Conservation (phyloP, 2,113 vertebrate species). For the Lepus europaeus region DNA sequence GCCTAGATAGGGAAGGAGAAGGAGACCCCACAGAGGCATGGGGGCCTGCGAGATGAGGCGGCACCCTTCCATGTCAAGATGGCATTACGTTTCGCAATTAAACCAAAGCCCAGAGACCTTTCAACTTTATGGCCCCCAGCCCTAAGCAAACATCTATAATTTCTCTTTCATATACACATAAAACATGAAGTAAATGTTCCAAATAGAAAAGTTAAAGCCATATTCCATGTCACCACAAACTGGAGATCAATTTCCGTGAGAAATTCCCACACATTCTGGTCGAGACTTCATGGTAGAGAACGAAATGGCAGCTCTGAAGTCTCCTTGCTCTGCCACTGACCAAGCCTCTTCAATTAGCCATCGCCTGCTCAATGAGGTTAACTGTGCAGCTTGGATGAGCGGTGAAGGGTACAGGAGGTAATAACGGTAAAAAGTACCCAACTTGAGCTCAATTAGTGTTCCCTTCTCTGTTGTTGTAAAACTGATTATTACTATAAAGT, state of each 20-base stretch:
- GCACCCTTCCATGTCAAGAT: neutral
- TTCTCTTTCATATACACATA: neutral
- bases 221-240: neutral
- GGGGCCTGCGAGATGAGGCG: neutral
- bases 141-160: neutral
- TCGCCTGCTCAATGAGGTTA: neutral
- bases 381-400: neutral
- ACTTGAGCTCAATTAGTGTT: neutral
- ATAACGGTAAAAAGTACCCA: neutral
- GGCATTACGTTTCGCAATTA: neutral
- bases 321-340: neutral
- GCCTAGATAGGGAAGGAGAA: neutral
- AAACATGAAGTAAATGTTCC: neutral
- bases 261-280: neutral
- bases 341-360: too few species aligned
- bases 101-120: conserved; percentile 22
- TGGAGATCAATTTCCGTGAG: neutral
- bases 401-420: neutral
- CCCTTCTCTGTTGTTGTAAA: neutral
- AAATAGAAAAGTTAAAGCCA: neutral
- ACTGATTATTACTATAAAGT: neutral
- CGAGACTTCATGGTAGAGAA: neutral
- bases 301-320: neutral
- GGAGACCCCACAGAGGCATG: neutral
- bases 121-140: neutral